Percentiles rank a stretch among this genome's conserved stretches.
Evolutionary conservation across 2,888 invertebrate genomes (phyloP).

Genomic region (Drosophila anomalipes): DNA sequence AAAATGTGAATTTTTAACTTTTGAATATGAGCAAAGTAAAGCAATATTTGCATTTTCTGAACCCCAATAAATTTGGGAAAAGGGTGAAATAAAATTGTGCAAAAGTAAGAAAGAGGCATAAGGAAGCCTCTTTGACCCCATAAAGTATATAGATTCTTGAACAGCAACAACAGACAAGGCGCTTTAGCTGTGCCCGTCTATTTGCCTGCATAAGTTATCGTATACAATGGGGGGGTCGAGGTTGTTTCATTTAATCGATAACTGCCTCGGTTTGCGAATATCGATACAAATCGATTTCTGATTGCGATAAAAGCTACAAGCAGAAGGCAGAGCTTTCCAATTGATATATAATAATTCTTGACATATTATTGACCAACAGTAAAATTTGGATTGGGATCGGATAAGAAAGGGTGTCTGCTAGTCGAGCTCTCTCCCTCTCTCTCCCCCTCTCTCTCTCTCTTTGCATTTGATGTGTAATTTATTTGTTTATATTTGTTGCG

Average conservation of each 20-base stretch:
- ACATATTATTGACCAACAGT: not conserved
- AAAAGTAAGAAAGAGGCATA: not conserved
- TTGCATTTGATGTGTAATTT: not conserved
- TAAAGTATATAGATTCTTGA: not conserved
- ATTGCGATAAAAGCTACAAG: not conserved
- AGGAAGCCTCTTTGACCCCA: not conserved
- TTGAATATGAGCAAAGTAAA: not conserved
- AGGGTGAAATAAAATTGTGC: not conserved
- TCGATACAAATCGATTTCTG: not conserved
- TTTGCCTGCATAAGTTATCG: not conserved
- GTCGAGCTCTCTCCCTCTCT: not conserved
- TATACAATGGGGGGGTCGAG: too few relatives aligned
- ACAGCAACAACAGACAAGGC: not conserved
- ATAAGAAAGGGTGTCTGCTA: not conserved
- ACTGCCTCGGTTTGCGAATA: not conserved
- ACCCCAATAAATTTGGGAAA: not conserved
- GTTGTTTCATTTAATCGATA: not conserved
- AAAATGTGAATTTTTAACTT: not conserved
- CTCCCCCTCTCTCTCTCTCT: not conserved
- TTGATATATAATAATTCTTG: not conserved
- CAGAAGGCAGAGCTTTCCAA: not conserved
- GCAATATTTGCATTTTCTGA: not conserved
- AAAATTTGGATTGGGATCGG: not conserved
- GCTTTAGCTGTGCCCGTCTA: not conserved
- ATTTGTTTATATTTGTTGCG: constrained; percentile 1